A percentile compares a stretch with the other conserved stretches of the same genome.
phyloP scores from a whole-genome alignment of 2,888 invertebrate genomes.

The Conops quadrifasciatus region DNA sequence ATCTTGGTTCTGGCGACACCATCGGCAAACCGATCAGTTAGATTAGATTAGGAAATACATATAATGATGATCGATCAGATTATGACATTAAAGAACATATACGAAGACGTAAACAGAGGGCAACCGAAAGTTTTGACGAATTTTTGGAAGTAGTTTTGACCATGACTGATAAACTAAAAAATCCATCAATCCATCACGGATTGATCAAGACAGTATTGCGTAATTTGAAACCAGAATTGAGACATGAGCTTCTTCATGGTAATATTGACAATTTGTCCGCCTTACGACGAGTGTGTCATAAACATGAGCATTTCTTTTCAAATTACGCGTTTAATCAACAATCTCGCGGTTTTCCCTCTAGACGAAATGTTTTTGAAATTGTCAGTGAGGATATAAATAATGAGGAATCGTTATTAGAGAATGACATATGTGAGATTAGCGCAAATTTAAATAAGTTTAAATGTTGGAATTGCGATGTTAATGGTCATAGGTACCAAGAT shows the following conservation, averaged over 20 bases:
- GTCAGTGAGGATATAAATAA: background rate
- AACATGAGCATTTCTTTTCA: slow-evolving; percentile 23
- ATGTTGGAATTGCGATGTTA: slow-evolving; percentile 33
- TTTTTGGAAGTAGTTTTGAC: slow-evolving; percentile 26
- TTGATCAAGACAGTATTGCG: slow-evolving; percentile 30
- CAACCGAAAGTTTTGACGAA: slow-evolving; percentile 28
- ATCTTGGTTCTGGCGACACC: slow-evolving; percentile 35
- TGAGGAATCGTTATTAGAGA: background rate
- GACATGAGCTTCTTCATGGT: slow-evolving; percentile 1
- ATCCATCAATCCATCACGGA: slow-evolving; percentile 20
- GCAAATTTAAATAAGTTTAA: background rate
- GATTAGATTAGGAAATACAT: slow-evolving; percentile 24
- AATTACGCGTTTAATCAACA: background rate
- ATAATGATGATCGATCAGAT: slow-evolving; percentile 26
- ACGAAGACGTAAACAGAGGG: slow-evolving; percentile 28
- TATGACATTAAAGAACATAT: slow-evolving; percentile 35
- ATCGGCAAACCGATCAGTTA: slow-evolving; percentile 20
- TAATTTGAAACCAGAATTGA: slow-evolving; percentile 21
- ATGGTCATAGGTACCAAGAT: slow-evolving; percentile 32
- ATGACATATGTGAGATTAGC: slow-evolving; percentile 3
- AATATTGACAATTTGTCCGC: slow-evolving; percentile 4
- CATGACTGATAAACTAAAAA: slow-evolving; percentile 25
- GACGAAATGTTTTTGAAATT: slow-evolving; percentile 22
- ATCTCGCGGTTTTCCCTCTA: background rate
- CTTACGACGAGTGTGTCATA: slow-evolving; percentile 19